Conservation (phyloP, 2,113 vertebrate genomes). For the Lampris incognitus region DNA sequence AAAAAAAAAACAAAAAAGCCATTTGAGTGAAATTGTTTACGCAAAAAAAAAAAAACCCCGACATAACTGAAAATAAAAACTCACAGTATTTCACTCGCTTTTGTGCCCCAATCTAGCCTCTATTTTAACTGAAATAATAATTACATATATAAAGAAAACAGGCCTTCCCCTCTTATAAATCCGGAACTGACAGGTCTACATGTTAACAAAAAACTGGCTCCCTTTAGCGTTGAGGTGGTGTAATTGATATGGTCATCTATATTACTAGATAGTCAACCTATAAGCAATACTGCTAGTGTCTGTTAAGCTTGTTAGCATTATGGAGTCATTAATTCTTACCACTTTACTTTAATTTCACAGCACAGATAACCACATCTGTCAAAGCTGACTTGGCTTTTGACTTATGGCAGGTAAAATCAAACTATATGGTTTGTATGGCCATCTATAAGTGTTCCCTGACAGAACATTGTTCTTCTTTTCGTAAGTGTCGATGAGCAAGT, state of each 20-base stretch:
- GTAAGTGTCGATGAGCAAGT: slow-evolving; percentile 24
- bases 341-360: slow-evolving; percentile 29
- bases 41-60: too few species aligned
- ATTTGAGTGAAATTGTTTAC: slow-evolving; percentile 15
- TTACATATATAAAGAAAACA: too few species aligned
- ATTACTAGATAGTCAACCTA: slow-evolving; percentile 3
- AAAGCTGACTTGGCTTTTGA: slow-evolving; percentile 36
- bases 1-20: slow-evolving; percentile 5
- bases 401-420: slow-evolving; percentile 1
- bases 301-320: slow-evolving; percentile 36
- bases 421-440: slow-evolving; percentile 2
- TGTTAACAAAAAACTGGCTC: too few species aligned
- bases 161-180: too few species aligned
- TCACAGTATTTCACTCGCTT: too few species aligned
- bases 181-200: too few species aligned
- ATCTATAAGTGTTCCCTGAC: neutral
- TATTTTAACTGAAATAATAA: too few species aligned
- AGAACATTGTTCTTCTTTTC: slow-evolving; percentile 11
- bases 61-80: too few species aligned
- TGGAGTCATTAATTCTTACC: slow-evolving; percentile 16
- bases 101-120: too few species aligned
- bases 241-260: too few species aligned
- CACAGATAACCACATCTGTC: slow-evolving; percentile 2
- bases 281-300: neutral
- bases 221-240: too few species aligned